Conservation (phyloP, 2,888 invertebrate genomes). For the Tipula unca region DNA sequence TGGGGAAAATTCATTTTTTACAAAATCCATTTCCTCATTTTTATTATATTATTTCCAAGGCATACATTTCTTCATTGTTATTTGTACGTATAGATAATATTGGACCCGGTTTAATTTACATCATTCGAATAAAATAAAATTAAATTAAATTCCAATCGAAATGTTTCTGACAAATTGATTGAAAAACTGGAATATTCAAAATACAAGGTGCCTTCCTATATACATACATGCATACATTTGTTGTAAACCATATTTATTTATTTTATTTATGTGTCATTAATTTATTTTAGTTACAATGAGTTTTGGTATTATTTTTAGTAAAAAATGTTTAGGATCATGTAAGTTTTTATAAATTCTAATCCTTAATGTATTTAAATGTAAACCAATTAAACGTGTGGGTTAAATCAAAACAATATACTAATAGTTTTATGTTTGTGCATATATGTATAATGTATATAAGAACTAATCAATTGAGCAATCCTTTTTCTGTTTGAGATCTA, state of each 20-base stretch:
- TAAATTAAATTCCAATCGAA: not conserved
- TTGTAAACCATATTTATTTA: not conserved
- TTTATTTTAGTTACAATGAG: not conserved
- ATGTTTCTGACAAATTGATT: not conserved
- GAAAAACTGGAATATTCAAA: not conserved
- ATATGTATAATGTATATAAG: not conserved
- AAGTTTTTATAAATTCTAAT: not conserved
- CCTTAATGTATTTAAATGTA: not conserved
- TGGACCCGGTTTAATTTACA: not conserved
- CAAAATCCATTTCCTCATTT: not conserved
- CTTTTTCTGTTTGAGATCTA: not conserved
- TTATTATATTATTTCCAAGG: not conserved
- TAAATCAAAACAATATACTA: not conserved
- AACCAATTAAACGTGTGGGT: not conserved
- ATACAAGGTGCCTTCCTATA: not conserved
- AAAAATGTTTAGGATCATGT: conserved; percentile 14
- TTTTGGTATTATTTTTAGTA: conserved; percentile 14
- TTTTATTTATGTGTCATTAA: not conserved
- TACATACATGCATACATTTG: not conserved
- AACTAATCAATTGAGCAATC: not conserved
- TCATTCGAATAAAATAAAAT: not conserved
- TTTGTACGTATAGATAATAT: not conserved
- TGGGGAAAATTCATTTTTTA: no score
- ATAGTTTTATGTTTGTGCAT: not conserved
- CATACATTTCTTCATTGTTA: not conserved